A percentile compares a stretch with the other conserved stretches of the same genome.
Conservation (phyloP, 2,888 invertebrate genomes). For the Philaethria dido region DNA sequence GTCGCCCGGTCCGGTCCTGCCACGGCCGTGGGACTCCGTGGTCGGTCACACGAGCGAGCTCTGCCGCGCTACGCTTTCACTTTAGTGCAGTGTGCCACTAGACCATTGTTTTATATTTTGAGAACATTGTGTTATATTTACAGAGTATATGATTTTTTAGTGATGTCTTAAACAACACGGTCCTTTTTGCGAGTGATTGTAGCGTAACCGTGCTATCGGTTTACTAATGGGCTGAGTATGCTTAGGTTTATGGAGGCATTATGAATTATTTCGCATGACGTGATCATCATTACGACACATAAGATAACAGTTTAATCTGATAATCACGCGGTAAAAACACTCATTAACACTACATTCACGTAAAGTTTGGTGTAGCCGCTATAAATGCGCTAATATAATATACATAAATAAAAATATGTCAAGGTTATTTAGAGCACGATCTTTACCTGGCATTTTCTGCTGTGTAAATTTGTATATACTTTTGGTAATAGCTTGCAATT, state of each 20-base stretch:
- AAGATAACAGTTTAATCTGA: slow-evolving; percentile 78
- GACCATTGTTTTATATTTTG: slow-evolving; percentile 65
- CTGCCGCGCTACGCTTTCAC: slow-evolving; percentile 46
- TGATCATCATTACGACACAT: slow-evolving; percentile 68
- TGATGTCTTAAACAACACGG: slow-evolving; percentile 24
- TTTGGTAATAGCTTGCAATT: slow-evolving; percentile 15
- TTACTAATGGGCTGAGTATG: slow-evolving; percentile 60
- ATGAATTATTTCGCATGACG: slow-evolving; percentile 52
- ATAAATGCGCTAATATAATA: slow-evolving; percentile 28
- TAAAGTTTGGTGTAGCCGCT: slow-evolving; percentile 38
- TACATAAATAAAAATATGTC: slow-evolving; percentile 37
- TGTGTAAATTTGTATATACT: slow-evolving; percentile 21
- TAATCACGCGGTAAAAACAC: slow-evolving; percentile 75
- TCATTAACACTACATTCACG: slow-evolving; percentile 67
- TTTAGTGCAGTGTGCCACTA: slow-evolving; percentile 68
- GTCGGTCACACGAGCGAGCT: slow-evolving; percentile 43
- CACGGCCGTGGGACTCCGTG: slow-evolving; percentile 37
- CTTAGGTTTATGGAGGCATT: slow-evolving; percentile 52
- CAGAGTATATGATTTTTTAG: slow-evolving; percentile 37
- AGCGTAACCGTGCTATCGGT: slow-evolving; percentile 61
- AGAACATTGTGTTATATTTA: slow-evolving; percentile 48
- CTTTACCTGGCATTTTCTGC: slow-evolving; percentile 24
- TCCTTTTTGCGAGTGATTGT: slow-evolving; percentile 33
- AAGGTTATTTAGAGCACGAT: slow-evolving; percentile 37
- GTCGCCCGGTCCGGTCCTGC: slow-evolving; percentile 45